These are phyloP conservation scores for Porites australiensis DNA, from an alignment of 64 coral and sea anemone species.

Conservation along the genomic window DNA sequence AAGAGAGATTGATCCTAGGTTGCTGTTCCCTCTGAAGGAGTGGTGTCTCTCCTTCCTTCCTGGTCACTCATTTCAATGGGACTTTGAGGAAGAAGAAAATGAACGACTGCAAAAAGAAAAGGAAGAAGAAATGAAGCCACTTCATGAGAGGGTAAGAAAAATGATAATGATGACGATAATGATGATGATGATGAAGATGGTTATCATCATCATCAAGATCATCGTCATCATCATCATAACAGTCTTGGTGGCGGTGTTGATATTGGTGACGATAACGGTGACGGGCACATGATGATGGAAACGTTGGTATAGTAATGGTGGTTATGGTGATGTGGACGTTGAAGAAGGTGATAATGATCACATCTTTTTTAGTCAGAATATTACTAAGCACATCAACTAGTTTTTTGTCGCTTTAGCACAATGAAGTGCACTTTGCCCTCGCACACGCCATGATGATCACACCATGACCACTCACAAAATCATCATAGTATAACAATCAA, in stretches of 20 bases:
- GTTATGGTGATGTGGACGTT: too few species aligned
- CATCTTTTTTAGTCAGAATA: too few species aligned
- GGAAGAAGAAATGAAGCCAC: slow-evolving; percentile 4
- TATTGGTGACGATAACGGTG: too few species aligned
- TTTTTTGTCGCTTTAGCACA: too few species aligned
- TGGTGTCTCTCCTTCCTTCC: slow-evolving; percentile 79
- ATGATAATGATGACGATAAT: slow-evolving; percentile 9
- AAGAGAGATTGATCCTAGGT: slow-evolving; percentile 66
- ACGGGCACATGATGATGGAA: too few species aligned
- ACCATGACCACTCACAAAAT: not conserved
- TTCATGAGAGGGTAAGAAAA: slow-evolving; percentile 52
- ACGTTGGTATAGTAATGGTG: too few species aligned
- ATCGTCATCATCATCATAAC: too few species aligned
- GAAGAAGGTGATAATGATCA: too few species aligned
- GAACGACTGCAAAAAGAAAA: not conserved
- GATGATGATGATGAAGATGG: too few species aligned
- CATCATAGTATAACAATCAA: not conserved
- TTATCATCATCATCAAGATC: too few species aligned
- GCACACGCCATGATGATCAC: not conserved
- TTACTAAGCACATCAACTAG: too few species aligned
- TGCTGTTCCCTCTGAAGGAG: slow-evolving; percentile 86
- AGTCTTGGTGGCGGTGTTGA: too few species aligned
- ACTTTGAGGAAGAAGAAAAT: slow-evolving; percentile 71
- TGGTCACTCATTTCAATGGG: slow-evolving; percentile 87
- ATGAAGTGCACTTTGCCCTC: not conserved